Evolutionary conservation across 1,140 invertebrate genomes (phyloP).

Genomic region (Brevipalpus yothersi): DNA sequence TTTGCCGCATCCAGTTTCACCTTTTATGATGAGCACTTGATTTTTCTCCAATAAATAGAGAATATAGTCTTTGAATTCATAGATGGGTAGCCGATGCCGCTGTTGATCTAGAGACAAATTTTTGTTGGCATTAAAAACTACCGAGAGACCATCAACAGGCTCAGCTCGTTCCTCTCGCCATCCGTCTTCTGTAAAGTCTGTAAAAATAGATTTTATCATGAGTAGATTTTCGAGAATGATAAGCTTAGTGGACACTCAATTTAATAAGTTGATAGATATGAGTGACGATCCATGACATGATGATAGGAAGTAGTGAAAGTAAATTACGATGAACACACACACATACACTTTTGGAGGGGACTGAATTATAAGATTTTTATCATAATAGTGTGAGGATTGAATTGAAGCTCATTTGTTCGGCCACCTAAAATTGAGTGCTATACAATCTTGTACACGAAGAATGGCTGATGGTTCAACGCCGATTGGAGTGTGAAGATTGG

Average conservation of each 20-base stretch:
- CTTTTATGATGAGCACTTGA: constrained; percentile 67
- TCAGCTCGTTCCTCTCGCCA: neutral
- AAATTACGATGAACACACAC: neutral
- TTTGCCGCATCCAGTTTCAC: constrained; percentile 90
- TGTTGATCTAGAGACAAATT: constrained; percentile 27
- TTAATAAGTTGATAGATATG: neutral
- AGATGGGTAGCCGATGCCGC: constrained; percentile 49
- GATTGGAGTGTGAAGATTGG: neutral
- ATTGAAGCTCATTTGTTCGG: neutral
- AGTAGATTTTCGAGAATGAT: neutral
- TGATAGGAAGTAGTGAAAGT: neutral
- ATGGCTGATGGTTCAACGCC: neutral
- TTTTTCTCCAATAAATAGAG: constrained; percentile 70
- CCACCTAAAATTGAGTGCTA: neutral
- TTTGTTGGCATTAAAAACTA: neutral
- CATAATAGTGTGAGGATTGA: neutral
- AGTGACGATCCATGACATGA: neutral
- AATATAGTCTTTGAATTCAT: constrained; percentile 44
- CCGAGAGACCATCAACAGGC: neutral
- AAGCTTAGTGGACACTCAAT: neutral
- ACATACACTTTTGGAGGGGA: neutral
- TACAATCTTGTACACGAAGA: neutral
- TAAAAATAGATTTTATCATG: neutral
- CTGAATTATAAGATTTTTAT: neutral
- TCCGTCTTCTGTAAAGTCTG: neutral